These are phyloP conservation scores for Kryphioiulus occultus DNA, from an alignment of 2,888 invertebrate species.

Conservation along the genomic window DNA sequence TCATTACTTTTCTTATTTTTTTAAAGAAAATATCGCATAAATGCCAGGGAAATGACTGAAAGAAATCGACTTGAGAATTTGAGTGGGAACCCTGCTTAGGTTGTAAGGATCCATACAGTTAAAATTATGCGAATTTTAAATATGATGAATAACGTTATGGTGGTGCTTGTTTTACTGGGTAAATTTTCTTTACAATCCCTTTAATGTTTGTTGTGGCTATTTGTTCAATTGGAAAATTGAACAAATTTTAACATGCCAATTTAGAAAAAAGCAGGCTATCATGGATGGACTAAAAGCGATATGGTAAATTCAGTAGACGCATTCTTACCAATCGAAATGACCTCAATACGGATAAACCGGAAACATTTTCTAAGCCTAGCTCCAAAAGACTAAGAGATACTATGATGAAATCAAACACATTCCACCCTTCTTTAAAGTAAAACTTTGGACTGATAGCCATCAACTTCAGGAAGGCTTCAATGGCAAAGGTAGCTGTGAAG, in stretches of 20 bases:
- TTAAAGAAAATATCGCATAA: too few species aligned
- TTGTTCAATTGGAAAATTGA: too few species aligned
- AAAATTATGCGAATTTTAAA: not conserved
- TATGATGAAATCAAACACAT: conserved; percentile 98
- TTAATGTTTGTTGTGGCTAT: too few species aligned
- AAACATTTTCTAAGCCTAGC: conserved; percentile 89
- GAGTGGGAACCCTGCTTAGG: too few species aligned
- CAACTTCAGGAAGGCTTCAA: conserved; percentile 92
- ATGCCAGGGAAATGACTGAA: too few species aligned
- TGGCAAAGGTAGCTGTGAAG: conserved; percentile 96
- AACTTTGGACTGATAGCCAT: conserved; percentile 96
- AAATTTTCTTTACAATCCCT: not conserved
- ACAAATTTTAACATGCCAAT: not conserved
- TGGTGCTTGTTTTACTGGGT: not conserved
- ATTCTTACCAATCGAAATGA: conserved; percentile 93
- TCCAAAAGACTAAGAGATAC: conserved; percentile 94
- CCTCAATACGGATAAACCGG: conserved; percentile 95
- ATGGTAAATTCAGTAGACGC: not conserved
- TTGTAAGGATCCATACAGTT: not conserved
- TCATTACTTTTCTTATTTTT: too few species aligned
- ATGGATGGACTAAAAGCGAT: not conserved
- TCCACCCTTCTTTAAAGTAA: conserved; percentile 99
- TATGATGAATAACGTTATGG: not conserved
- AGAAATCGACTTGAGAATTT: too few species aligned
- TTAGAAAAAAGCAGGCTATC: not conserved